Evolutionary conservation across 2,113 vertebrate genomes (phyloP).

Genomic region (Centropristis striata): DNA sequence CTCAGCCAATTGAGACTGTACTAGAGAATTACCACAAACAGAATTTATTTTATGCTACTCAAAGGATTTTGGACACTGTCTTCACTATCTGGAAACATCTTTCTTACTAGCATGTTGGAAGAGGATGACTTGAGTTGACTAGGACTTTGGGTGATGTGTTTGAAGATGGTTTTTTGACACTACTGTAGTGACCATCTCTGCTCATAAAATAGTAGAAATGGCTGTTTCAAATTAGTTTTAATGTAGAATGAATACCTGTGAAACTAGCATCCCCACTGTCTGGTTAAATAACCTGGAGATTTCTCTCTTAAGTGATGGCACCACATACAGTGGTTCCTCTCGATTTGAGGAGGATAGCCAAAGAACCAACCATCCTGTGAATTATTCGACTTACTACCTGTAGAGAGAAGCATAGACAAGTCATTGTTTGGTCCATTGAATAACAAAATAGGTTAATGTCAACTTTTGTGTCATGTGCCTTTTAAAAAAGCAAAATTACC

Average conservation of each 20-base stretch:
- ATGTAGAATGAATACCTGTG: not conserved
- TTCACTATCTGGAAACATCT: not conserved
- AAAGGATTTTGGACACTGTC: not conserved
- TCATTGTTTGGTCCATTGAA: not conserved
- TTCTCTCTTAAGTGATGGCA: not conserved
- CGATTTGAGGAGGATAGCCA: too few species aligned
- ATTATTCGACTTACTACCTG: too few species aligned
- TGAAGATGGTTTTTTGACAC: not conserved
- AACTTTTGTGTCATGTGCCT: not conserved
- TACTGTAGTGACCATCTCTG: not conserved
- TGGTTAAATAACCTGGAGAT: not conserved
- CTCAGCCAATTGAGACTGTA: not conserved
- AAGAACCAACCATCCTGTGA: too few species aligned
- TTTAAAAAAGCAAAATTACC: not conserved
- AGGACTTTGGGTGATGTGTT: not conserved
- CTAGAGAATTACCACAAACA: not conserved
- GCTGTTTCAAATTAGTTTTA: not conserved
- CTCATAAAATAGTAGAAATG: not conserved
- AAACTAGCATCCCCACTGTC: not conserved
- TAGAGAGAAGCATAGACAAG: not conserved
- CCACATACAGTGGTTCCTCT: not conserved
- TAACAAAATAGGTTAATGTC: not conserved
- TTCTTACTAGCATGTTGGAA: not conserved
- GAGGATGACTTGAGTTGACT: not conserved
- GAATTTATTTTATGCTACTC: not conserved